Evolutionary conservation across 1,140 invertebrate species (phyloP).

Genomic region (Listronotus oregonensis): DNA sequence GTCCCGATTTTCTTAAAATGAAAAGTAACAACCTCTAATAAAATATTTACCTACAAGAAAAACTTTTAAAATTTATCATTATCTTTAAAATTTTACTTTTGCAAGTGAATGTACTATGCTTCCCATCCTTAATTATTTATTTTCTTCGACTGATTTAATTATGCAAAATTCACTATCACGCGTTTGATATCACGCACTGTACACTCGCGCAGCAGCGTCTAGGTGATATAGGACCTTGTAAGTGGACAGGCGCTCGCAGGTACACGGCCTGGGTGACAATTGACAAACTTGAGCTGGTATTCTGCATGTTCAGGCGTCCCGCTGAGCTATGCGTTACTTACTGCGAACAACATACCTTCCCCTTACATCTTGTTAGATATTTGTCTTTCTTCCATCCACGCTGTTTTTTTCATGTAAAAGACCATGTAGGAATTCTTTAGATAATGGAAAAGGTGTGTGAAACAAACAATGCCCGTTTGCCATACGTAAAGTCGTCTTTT

Average conservation of each 20-base stretch:
- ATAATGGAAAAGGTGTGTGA: constrained; percentile 52
- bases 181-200: constrained; percentile 7
- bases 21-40: no score
- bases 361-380: constrained; percentile 52
- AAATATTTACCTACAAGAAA: no score
- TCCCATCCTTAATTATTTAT: not conserved
- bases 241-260: constrained; percentile 47
- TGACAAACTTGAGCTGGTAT: constrained; percentile 52
- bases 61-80: no score
- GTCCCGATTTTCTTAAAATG: no score
- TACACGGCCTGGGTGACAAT: constrained; percentile 53
- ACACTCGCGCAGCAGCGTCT: constrained; percentile 21
- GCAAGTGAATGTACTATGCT: no score
- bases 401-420: constrained; percentile 41
- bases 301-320: constrained; percentile 47
- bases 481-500: constrained; percentile 31
- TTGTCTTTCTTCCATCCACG: constrained; percentile 45
- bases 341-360: constrained; percentile 49
- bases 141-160: not conserved
- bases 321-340: constrained; percentile 53
- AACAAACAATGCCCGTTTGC: constrained; percentile 41
- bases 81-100: no score
- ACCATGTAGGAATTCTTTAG: constrained; percentile 44
- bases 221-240: constrained; percentile 49
- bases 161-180: constrained; percentile 11